Conservation (phyloP, 2,113 vertebrate genomes). For the Tachysurus vachellii region DNA sequence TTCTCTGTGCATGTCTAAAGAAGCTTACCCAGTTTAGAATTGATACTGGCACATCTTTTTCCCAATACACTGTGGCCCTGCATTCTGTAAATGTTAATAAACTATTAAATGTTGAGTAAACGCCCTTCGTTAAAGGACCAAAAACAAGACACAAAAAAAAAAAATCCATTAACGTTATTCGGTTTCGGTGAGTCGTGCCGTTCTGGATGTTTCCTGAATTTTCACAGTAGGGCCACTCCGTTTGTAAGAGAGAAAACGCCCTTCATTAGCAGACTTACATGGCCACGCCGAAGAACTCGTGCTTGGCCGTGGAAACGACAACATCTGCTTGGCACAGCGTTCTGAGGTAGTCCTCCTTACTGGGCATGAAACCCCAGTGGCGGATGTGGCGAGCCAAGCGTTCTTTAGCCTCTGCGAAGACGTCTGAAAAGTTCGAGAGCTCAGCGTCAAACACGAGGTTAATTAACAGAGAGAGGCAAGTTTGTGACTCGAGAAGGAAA, state of each 20-base stretch:
- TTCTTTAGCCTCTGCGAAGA: conserved; percentile 82
- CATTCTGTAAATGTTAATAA: background rate
- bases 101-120: background rate
- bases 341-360: conserved; percentile 84
- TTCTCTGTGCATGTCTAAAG: background rate
- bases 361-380: conserved; percentile 90
- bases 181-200: background rate
- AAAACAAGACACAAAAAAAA: too few species aligned
- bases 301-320: conserved; percentile 91
- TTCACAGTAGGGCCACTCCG: conserved; percentile 7
- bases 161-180: background rate
- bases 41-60: background rate
- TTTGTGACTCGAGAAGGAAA: conserved; percentile 44
- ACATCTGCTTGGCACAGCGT: conserved; percentile 88
- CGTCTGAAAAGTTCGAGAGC: conserved; percentile 72
- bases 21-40: background rate
- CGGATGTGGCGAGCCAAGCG: conserved; percentile 77
- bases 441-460: conserved; percentile 22
- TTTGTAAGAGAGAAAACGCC: conserved; percentile 12
- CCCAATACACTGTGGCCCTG: background rate
- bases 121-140: background rate
- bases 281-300: conserved; percentile 96
- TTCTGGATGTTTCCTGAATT: background rate
- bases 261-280: conserved; percentile 80
- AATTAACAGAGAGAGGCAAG: conserved; percentile 47